Conservation (phyloP, 2,113 vertebrate species). For the Python bivittatus region DNA sequence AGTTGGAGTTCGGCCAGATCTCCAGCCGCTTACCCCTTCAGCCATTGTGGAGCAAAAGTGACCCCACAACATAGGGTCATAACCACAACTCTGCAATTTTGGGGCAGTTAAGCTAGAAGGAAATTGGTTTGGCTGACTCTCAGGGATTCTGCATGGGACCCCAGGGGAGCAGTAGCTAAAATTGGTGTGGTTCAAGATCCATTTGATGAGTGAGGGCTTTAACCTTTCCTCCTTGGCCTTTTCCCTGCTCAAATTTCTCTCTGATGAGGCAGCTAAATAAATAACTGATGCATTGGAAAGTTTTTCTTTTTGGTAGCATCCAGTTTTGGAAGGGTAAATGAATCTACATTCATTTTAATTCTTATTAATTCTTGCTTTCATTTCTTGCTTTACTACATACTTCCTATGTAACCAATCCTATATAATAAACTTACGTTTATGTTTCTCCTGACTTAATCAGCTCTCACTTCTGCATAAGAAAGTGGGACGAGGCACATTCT, state of each 20-base stretch:
- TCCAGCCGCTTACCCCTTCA: background rate
- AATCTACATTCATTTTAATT: background rate
- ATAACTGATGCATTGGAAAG: background rate
- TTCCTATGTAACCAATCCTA: background rate
- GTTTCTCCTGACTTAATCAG: background rate
- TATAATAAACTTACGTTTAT: background rate
- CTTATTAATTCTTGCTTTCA: background rate
- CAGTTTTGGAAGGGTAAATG: background rate
- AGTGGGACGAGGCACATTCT: background rate
- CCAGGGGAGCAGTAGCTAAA: background rate
- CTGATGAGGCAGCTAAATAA: background rate
- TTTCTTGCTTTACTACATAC: background rate
- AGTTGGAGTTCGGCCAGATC: background rate
- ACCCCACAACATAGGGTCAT: background rate
- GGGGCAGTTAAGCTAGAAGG: background rate
- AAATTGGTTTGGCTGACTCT: background rate
- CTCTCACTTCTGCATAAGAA: background rate
- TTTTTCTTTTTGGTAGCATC: background rate
- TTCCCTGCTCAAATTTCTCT: background rate
- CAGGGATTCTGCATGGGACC: background rate
- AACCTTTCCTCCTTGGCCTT: background rate
- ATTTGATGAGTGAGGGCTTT: background rate
- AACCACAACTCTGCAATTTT: background rate
- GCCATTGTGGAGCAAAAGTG: background rate
- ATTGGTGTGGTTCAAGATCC: background rate